Evolutionary conservation across 2,888 invertebrate species (phyloP).

Genomic region (Coenonympha arcania): DNA sequence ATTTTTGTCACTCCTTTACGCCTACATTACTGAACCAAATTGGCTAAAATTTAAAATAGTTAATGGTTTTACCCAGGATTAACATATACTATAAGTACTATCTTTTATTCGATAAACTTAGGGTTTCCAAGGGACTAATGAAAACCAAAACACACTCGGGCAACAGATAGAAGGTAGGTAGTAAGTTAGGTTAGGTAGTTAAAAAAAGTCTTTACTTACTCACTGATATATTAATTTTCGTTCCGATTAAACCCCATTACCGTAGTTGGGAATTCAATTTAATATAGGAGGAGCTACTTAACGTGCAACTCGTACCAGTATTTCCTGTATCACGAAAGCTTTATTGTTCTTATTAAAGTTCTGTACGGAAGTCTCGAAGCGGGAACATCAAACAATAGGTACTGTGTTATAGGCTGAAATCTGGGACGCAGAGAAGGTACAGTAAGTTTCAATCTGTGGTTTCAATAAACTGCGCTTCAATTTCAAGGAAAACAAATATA

Average conservation of each 20-base stretch:
- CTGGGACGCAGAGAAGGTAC: constrained; percentile 1
- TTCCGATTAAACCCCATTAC: no score
- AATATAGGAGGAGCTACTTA: background rate
- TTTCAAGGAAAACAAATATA: background rate
- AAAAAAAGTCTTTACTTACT: no score
- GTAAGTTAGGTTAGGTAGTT: background rate
- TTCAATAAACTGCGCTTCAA: background rate
- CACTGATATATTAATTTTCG: no score
- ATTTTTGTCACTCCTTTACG: no score
- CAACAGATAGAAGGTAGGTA: background rate
- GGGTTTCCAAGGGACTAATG: no score
- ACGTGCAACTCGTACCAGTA: background rate
- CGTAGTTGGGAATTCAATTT: background rate
- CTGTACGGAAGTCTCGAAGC: constrained; percentile 2
- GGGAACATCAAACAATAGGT: constrained; percentile 6
- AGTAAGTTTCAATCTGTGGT: no score
- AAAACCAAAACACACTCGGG: no score
- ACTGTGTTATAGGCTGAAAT: constrained; percentile 8
- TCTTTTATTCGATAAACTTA: no score
- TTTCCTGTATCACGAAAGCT: constrained; percentile 6
- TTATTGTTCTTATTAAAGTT: constrained; percentile 7
- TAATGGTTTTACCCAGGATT: no score
- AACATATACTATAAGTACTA: no score
- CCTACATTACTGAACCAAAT: no score
- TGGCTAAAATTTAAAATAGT: no score